Evolutionary conservation across 2,113 vertebrate genomes (phyloP).

Genomic region (Cairina moschata): DNA sequence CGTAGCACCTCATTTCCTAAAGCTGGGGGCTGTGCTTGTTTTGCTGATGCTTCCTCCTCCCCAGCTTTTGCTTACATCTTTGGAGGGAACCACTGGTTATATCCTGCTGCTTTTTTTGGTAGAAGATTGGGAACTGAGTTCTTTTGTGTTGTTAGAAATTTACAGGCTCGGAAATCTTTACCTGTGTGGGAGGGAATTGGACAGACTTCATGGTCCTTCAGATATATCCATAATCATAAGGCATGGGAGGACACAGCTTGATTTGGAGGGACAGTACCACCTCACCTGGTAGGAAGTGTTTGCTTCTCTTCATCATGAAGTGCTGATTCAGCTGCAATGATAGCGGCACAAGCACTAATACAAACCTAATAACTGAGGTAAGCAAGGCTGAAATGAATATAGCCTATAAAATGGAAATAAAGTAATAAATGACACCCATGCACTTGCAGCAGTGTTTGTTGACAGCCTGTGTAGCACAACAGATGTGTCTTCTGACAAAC

Average conservation of each 20-base stretch:
- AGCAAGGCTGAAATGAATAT: neutral
- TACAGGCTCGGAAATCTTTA: neutral
- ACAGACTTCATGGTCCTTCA: neutral
- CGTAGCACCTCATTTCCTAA: neutral
- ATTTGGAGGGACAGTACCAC: neutral
- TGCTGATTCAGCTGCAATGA: neutral
- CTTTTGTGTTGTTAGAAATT: neutral
- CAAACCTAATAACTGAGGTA: neutral
- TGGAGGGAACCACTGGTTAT: neutral
- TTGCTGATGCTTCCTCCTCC: neutral
- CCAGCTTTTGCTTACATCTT: neutral
- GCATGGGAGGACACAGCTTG: neutral
- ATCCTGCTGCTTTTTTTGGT: neutral
- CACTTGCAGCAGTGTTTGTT: neutral
- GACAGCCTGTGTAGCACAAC: neutral
- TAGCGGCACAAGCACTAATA: neutral
- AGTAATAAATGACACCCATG: neutral
- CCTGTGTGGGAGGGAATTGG: neutral
- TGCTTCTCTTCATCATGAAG: neutral
- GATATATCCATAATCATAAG: neutral
- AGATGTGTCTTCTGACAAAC: accelerated
- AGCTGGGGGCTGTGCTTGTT: neutral
- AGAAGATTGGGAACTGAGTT: neutral
- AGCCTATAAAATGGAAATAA: neutral
- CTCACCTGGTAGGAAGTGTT: neutral